Conservation (phyloP, 2,797 vertebrate species). For the Scolopax rusticola region DNA sequence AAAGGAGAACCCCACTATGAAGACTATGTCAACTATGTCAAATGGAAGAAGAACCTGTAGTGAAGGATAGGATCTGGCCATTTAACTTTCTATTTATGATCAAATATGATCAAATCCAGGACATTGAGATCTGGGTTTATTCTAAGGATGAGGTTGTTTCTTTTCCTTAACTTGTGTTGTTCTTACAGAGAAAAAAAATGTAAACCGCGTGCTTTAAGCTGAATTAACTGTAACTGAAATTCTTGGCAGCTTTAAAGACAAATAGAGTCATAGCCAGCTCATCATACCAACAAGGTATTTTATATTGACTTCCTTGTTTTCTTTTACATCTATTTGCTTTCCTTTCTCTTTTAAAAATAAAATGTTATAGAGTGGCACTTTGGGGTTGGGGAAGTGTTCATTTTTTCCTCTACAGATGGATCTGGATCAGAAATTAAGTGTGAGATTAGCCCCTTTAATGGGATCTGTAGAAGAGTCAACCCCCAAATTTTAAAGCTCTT, state of each 20-base stretch:
- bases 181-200: neutral
- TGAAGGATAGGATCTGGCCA: neutral
- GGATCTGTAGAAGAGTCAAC: neutral
- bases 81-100: neutral
- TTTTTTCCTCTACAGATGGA: neutral
- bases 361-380: neutral
- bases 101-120: neutral
- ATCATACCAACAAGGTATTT: neutral
- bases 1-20: neutral
- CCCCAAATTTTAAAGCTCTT: neutral
- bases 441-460: neutral
- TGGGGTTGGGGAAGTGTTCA: neutral
- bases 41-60: neutral
- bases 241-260: slow-evolving; percentile 16
- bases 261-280: neutral
- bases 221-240: slow-evolving; percentile 33
- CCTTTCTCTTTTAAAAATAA: neutral
- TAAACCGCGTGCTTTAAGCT: neutral
- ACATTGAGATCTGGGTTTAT: neutral
- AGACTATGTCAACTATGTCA: neutral
- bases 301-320: neutral
- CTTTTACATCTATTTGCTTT: neutral
- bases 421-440: neutral
- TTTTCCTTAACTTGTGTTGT: neutral
- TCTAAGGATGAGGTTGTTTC: neutral